Conservation (phyloP, 2,797 vertebrate genomes). For the Toxotes lorentzi region DNA sequence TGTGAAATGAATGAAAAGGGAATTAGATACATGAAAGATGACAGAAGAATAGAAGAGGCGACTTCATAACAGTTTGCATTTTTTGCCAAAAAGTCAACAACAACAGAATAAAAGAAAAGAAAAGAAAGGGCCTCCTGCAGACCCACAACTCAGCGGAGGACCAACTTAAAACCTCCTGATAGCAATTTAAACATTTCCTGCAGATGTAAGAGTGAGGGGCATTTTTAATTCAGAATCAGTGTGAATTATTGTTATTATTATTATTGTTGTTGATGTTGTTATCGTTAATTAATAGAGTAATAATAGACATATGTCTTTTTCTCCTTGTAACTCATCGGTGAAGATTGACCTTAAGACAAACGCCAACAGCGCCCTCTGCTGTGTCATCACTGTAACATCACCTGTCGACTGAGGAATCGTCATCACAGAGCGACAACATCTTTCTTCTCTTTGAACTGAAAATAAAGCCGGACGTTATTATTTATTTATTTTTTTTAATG, state of each 20-base stretch:
- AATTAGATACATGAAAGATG: not conserved
- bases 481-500: not conserved
- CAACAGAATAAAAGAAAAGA: not conserved
- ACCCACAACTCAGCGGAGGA: too few relatives aligned
- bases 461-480: not conserved
- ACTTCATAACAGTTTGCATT: not conserved
- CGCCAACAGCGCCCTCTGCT: constrained; percentile 49
- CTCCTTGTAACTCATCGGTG: not conserved
- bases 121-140: too few relatives aligned
- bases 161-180: too few relatives aligned
- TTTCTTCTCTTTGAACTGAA: rapidly evolving
- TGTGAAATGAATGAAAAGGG: not conserved
- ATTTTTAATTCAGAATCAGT: too few relatives aligned
- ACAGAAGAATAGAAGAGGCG: constrained; percentile 1
- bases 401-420: not conserved
- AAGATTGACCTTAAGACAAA: not conserved
- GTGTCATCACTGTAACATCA: not conserved
- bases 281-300: too few relatives aligned
- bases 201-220: too few relatives aligned
- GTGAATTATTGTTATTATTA: too few relatives aligned
- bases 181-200: too few relatives aligned
- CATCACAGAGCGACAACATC: constrained; percentile 60
- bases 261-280: too few relatives aligned
- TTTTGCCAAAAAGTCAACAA: not conserved
- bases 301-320: not conserved